Conservation (phyloP, 1,140 invertebrate species). For the Frieseomelitta varia region DNA sequence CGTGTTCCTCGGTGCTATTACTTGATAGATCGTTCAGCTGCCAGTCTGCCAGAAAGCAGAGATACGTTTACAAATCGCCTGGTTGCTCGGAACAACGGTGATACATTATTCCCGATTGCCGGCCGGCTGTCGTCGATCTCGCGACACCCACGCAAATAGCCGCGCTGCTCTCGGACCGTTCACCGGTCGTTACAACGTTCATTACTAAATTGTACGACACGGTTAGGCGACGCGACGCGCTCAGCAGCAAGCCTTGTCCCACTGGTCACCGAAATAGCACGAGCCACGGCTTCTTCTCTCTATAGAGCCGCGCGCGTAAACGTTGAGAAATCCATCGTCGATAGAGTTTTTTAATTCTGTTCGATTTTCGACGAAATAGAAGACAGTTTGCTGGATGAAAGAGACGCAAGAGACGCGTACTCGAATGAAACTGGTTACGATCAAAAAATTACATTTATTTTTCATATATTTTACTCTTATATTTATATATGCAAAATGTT, state of each 20-base stretch:
- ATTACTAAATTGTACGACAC: slow-evolving; percentile 51
- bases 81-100: slow-evolving; percentile 32
- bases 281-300: not conserved
- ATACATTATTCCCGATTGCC: slow-evolving; percentile 50
- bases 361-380: not conserved
- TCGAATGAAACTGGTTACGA: too few species aligned
- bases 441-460: too few species aligned
- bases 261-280: slow-evolving; percentile 60
- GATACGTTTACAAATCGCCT: slow-evolving; percentile 50
- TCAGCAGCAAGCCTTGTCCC: slow-evolving; percentile 37
- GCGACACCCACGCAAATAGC: slow-evolving; percentile 45
- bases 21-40: slow-evolving; percentile 36
- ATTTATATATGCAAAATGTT: too few species aligned
- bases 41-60: slow-evolving; percentile 18
- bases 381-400: not conserved
- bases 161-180: not conserved
- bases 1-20: slow-evolving; percentile 8
- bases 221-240: slow-evolving; percentile 9
- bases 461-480: too few species aligned
- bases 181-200: slow-evolving; percentile 42
- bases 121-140: slow-evolving; percentile 43
- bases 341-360: not conserved
- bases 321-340: not conserved
- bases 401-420: not conserved
- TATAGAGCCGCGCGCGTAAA: not conserved